Conservation (phyloP, 2,888 invertebrate species). For the Stenodera caucasica region DNA sequence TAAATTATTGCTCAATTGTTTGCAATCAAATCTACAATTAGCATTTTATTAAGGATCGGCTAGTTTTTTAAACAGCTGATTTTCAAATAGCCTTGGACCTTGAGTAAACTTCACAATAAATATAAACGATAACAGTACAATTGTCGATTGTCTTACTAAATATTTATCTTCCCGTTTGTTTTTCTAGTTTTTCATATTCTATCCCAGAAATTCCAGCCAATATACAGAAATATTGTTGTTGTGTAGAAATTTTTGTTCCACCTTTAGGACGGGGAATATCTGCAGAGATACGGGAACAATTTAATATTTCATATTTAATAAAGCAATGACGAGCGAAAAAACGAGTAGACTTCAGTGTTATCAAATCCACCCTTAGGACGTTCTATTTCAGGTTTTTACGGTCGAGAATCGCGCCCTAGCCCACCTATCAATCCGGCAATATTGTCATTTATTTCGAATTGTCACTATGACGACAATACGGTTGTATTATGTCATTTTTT, state of each 20-base stretch:
- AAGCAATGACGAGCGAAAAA: constrained; percentile 11
- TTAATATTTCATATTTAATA: constrained; percentile 13
- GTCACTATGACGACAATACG: not conserved
- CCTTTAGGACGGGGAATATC: too few species aligned
- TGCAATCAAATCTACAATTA: constrained; percentile 38
- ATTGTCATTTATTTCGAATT: not conserved
- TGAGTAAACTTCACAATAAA: constrained; percentile 31
- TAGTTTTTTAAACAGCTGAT: constrained; percentile 44
- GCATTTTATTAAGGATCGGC: constrained; percentile 41
- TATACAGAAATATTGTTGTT: too few species aligned
- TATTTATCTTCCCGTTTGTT: too few species aligned
- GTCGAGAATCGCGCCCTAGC: too few species aligned
- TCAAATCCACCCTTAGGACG: too few species aligned
- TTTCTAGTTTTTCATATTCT: too few species aligned
- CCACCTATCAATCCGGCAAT: not conserved
- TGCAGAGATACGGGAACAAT: constrained; percentile 2
- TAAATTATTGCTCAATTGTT: constrained; percentile 23
- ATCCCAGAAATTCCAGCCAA: too few species aligned
- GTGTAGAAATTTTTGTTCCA: too few species aligned
- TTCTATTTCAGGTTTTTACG: too few species aligned
- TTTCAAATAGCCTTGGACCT: constrained; percentile 41
- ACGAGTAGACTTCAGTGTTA: too few species aligned
- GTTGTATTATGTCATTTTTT: constrained; percentile 1
- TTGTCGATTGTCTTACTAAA: too few species aligned
- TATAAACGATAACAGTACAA: constrained; percentile 21